Evolutionary conservation across 2,888 invertebrate species (phyloP), one percentile per base, ranked within the genome.

Genomic region (Agonopterix alstromeriana): DNA sequence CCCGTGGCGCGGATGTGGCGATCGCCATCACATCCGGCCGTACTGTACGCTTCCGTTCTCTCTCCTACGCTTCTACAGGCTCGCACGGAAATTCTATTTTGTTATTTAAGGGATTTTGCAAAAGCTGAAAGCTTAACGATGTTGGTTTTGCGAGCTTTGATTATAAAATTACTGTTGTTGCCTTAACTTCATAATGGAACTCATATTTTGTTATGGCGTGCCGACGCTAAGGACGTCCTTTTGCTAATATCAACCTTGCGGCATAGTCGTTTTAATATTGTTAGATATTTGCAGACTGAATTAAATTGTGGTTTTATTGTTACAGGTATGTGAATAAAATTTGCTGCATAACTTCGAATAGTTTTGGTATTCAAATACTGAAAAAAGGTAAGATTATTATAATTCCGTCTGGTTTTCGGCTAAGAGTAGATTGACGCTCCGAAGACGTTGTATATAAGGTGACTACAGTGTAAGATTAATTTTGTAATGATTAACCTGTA

Each of bases 1-100:
- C 35, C 10, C 48, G 55, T 53, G 55, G 54, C 60, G 61, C 80
- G 83, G 85, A 83, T 79, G 80, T 77, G 80, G 81, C 74, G 63
- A 75, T 71, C 72, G 68, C 61, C 59, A 60, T 61, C 59, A 60
- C 73, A 61, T 78, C 84, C 80, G 77, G 76, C 67, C 64, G 70
- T 67, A 70, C 70, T 27, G 64, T 77, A 71, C 76, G 79, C 77
- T 71, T 69, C 60, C 71, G n/a, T 65, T 61, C 73, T 62, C 77
- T 79, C 77, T 77, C 61, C 57, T 58, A 57, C 62, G 61, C 63
- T 54, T 60, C 57, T 36, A 14, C 54, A 51, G 54, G 55, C 56
- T 53, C 54, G 49, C 56, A 54, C 59, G 65, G 59, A 71, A 71
- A 75, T 72, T 75, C 61, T 70, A 63, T 74, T 70, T 74, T 66